phyloP scores from a whole-genome alignment of 2,888 invertebrate species.

The Seira sanloemensis region DNA sequence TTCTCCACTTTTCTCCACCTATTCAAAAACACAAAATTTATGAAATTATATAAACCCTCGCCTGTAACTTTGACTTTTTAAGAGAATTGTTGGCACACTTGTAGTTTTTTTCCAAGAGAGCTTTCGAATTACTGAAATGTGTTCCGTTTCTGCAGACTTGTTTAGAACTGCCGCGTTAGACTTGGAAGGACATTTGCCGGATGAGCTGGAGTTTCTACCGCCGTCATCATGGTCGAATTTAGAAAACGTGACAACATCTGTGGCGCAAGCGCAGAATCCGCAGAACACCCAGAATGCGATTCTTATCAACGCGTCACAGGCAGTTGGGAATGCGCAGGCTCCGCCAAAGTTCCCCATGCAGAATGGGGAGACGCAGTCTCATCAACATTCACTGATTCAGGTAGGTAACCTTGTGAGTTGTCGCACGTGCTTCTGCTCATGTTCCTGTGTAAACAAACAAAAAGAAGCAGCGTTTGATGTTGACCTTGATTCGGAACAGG shows the following conservation, averaged over 20 bases:
- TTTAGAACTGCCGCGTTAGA: constrained; percentile 90
- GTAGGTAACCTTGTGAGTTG: constrained; percentile 74
- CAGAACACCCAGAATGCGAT: constrained; percentile 55
- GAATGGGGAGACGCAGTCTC: constrained; percentile 71
- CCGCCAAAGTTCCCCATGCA: constrained; percentile 71
- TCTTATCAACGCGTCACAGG: constrained; percentile 47
- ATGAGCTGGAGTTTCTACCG: constrained; percentile 84
- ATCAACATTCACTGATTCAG: constrained; percentile 77
- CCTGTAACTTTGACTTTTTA: neutral
- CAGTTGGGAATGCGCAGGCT: constrained; percentile 71
- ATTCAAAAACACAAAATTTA: neutral
- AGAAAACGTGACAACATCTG: constrained; percentile 82
- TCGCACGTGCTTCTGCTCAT: neutral
- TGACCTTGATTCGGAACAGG: constrained; percentile 51
- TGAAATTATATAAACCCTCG: neutral
- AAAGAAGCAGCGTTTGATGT: neutral
- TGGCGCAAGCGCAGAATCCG: constrained; percentile 81
- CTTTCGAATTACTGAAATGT: neutral
- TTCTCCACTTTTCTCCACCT: neutral
- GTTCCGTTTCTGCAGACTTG: constrained; percentile 80
- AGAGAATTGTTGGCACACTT: neutral
- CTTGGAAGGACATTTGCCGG: constrained; percentile 93
- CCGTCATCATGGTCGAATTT: constrained; percentile 84
- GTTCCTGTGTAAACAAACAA: too few relatives aligned
- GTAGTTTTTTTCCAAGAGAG: neutral